Conservation (phyloP, 2,888 invertebrate species). For the Leptinotarsa peninsularis region DNA sequence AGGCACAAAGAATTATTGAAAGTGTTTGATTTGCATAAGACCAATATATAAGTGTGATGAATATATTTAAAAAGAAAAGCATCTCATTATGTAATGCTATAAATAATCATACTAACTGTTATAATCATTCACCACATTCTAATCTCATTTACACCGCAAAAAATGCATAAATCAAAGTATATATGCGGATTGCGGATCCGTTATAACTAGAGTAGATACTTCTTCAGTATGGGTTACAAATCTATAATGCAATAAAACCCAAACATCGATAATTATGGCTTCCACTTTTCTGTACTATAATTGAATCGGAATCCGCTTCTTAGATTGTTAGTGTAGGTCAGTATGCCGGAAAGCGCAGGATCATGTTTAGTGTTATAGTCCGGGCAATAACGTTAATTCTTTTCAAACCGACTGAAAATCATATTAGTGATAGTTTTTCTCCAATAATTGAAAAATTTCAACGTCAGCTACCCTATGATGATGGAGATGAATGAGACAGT, state of each 20-base stretch:
- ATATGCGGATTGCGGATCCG: not conserved
- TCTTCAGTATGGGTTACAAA: constrained; percentile 6
- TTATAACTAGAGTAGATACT: not conserved
- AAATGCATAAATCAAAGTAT: not conserved
- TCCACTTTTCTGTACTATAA: constrained; percentile 18
- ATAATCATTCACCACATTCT: not conserved
- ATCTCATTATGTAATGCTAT: not conserved
- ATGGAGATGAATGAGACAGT: too few species aligned
- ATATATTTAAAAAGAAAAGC: too few species aligned
- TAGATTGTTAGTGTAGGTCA: constrained; percentile 24
- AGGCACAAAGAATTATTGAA: too few species aligned
- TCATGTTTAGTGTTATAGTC: not conserved
- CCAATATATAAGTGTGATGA: too few species aligned
- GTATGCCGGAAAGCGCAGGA: constrained; percentile 22
- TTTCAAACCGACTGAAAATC: too few species aligned
- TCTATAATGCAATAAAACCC: constrained; percentile 3
- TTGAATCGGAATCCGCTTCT: constrained; percentile 18
- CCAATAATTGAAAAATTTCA: too few species aligned
- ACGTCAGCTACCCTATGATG: too few species aligned
- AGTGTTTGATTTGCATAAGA: too few species aligned
- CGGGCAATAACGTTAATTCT: too few species aligned
- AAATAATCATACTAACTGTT: not conserved
- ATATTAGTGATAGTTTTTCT: too few species aligned
- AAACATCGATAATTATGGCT: constrained; percentile 10
- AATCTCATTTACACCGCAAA: not conserved